These are phyloP conservation scores for Cichladusa arquata DNA, from an alignment of 2,113 vertebrate genomes.

Conservation along the genomic window DNA sequence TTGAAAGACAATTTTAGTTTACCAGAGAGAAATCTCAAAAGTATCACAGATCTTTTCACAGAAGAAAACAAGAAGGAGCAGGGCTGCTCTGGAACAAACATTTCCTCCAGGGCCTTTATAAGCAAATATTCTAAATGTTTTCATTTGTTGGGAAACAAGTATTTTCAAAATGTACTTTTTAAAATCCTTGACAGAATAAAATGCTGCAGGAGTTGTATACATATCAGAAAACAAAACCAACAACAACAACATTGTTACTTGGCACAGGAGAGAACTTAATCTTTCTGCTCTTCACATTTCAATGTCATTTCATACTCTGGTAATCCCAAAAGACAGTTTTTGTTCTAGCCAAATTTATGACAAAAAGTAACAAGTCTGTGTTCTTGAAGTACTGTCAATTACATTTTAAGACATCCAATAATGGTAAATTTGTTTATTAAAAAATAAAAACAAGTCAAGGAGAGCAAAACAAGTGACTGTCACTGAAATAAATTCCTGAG, in stretches of 20 bases:
- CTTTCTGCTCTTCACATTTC: slow-evolving; percentile 52
- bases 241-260: neutral
- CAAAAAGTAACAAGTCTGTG: neutral
- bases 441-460: neutral
- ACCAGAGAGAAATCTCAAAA: neutral
- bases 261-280: slow-evolving; percentile 59
- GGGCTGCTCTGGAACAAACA: neutral
- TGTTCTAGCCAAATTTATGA: neutral
- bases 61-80: neutral
- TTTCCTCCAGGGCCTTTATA: slow-evolving; percentile 5
- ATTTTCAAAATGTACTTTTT: slow-evolving; percentile 34
- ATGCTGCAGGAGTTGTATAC: neutral
- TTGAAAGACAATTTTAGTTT: neutral
- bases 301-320: neutral
- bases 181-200: slow-evolving; percentile 15
- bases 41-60: neutral
- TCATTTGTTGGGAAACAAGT: slow-evolving; percentile 28
- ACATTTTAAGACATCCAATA: slow-evolving; percentile 14
- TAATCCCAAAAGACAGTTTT: slow-evolving; percentile 14
- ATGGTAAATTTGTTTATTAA: slow-evolving; percentile 12
- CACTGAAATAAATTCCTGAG: neutral
- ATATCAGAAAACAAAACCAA: neutral
- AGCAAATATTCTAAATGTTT: slow-evolving; percentile 13
- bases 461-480: neutral
- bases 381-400: neutral